These are phyloP conservation scores for Acanthiza pusilla DNA, from an alignment of 2,797 vertebrate genomes.

Conservation along the genomic window DNA sequence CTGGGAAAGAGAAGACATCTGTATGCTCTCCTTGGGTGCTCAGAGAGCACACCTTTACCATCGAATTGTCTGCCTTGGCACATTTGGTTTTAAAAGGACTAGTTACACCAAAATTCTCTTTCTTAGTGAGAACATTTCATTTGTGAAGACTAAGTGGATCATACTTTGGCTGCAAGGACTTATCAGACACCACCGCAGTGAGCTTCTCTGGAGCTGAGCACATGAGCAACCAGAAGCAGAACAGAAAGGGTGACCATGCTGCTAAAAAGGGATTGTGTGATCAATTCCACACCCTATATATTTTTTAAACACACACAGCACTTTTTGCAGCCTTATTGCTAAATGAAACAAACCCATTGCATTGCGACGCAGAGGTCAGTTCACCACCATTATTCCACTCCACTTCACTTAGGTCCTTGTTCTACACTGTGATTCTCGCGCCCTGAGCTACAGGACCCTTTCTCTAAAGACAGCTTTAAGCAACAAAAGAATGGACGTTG, in stretches of 20 bases:
- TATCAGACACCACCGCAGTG: neutral
- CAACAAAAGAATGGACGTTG: slow-evolving; percentile 72
- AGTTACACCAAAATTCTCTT: neutral
- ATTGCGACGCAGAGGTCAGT: neutral
- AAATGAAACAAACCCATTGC: neutral
- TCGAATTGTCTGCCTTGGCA: neutral
- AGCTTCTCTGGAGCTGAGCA: neutral
- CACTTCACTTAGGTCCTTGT: slow-evolving; percentile 34
- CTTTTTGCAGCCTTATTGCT: neutral
- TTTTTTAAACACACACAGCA: neutral
- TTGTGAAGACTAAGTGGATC: neutral
- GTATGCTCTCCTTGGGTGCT: neutral
- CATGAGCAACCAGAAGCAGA: neutral
- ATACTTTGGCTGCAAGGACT: neutral
- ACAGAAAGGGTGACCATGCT: neutral
- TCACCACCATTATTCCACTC: neutral
- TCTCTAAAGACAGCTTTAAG: slow-evolving; percentile 33
- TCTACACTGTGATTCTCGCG: neutral
- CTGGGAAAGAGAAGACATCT: neutral
- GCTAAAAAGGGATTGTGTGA: neutral
- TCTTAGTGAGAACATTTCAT: neutral
- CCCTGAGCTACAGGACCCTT: slow-evolving; percentile 31
- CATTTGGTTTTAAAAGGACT: neutral
- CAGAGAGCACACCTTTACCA: neutral
- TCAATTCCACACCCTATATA: neutral